Percentiles rank a stretch among this genome's conserved stretches.
phyloP scores from a whole-genome alignment of 2,888 invertebrate species.

The Steinernema carpocapsae region DNA sequence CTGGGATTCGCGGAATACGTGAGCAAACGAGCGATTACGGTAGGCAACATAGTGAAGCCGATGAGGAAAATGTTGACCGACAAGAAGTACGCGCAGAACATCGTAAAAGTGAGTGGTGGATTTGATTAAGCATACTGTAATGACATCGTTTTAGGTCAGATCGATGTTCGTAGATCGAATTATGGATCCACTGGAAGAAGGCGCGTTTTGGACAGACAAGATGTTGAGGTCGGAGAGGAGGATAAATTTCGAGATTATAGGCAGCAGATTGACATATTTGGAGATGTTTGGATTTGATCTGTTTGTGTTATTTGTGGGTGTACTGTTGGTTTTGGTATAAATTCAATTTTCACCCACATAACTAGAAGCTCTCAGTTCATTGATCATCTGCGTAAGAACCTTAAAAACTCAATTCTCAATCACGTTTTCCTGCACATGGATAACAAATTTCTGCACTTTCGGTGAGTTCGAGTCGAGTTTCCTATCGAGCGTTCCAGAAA shows the following conservation, averaged over 20 bases:
- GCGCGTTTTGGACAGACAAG: conserved; percentile 29
- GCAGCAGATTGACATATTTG: not conserved
- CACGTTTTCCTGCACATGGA: too few relatives aligned
- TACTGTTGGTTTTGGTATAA: too few relatives aligned
- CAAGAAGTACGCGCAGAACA: not conserved
- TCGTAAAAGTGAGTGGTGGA: not conserved
- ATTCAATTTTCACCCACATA: too few relatives aligned
- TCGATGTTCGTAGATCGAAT: conserved; percentile 27
- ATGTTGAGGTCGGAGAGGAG: conserved; percentile 11
- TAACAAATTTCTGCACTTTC: too few relatives aligned
- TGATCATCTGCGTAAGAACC: too few relatives aligned
- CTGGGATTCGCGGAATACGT: conserved; percentile 51
- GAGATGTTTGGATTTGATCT: not conserved
- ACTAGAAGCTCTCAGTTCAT: too few relatives aligned
- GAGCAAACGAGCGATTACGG: conserved; percentile 43
- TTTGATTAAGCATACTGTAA: not conserved
- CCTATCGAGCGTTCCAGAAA: too few relatives aligned
- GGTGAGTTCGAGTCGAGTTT: too few relatives aligned
- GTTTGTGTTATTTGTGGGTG: too few relatives aligned
- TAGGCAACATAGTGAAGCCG: not conserved
- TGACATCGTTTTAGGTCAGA: not conserved
- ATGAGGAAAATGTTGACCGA: not conserved
- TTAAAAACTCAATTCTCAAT: too few relatives aligned
- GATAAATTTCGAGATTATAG: conserved; percentile 11
- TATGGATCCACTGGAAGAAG: conserved; percentile 24